Percentiles rank a stretch among this genome's conserved stretches.
phyloP scores from a whole-genome alignment of 2,797 vertebrate genomes.

The Spinus olivaceus region DNA sequence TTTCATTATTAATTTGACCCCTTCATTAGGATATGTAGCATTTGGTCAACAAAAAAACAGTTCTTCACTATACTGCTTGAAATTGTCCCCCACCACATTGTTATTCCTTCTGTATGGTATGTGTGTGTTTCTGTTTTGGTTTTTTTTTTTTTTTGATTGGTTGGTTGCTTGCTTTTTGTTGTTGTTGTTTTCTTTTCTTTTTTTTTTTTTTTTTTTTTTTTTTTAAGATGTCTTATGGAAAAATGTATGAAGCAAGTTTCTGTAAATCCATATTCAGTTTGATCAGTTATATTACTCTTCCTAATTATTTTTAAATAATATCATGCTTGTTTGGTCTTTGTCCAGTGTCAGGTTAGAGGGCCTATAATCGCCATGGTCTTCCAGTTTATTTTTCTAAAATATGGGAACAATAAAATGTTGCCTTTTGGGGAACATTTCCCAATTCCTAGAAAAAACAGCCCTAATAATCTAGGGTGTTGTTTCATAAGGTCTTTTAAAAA shows the following conservation, averaged over 20 bases:
- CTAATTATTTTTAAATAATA: not conserved
- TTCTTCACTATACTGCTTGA: rapidly evolving
- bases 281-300: not conserved
- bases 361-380: not conserved
- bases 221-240: rapidly evolving
- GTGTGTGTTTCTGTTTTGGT: too few species aligned
- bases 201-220: too few species aligned
- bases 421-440: not conserved
- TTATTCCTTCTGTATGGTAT: not conserved
- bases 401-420: not conserved
- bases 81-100: rapidly evolving
- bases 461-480: not conserved
- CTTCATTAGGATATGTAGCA: not conserved
- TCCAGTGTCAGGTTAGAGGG: not conserved
- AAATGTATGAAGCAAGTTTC: not conserved
- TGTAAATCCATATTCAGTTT: not conserved
- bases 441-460: not conserved
- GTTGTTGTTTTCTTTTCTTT: rapidly evolving
- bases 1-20: not conserved
- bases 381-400: not conserved
- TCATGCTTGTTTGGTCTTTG: not conserved
- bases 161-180: not conserved
- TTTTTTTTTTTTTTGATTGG: not conserved
- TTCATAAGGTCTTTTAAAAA: not conserved
- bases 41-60: not conserved